Evolutionary conservation across 2,113 vertebrate genomes (phyloP), one percentile per base, ranked within the genome.

Genomic region (Ctenodactylus gundi): DNA sequence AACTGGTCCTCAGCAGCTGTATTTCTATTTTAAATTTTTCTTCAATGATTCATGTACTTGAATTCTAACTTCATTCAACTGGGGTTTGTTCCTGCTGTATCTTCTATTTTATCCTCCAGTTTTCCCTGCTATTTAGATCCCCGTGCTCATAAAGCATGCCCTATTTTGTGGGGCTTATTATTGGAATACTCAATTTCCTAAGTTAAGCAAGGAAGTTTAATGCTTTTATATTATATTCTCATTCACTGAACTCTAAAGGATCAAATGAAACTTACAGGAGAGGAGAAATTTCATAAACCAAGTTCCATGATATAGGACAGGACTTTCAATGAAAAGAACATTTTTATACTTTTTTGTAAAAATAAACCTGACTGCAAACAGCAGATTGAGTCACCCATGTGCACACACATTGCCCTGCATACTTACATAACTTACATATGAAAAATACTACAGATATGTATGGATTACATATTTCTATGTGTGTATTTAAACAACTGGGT

Each of bases 141-240:
- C 15, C 87, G 27, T 51, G 14, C n/a, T 92, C 5, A 57, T 44
- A 80, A 88, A 93, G 82, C 6, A 60, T 65, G n/a, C 49, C n/a
- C 73, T 57, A 36, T 2, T 91, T 94, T 67, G 78, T 57, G 58
- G 34, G 21, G 1, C 36, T 87, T 23, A 70, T 77, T 80, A 55
- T 27, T 51, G 27, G n/a, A 14, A 95, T 73, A 73, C 36, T 70
- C 80, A 72, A 87, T 96, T 88, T 77, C 85, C 76, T 91, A 86
- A 86, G 53, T 78, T 67, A 88, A 73, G 27, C 20, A 90, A 89
- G 14, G 62, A 84, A 70, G 18, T 36, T 87, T 86, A 92, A 91
- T 65, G 6, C 13, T 94, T 88, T 87, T 68, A 25, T 65, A 84
- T 65, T 77, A 62, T 65, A 76, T 49, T 65, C 27, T 10, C 8